Evolutionary conservation across 1,140 invertebrate species (phyloP).

Genomic region (Eufriesea mexicana): DNA sequence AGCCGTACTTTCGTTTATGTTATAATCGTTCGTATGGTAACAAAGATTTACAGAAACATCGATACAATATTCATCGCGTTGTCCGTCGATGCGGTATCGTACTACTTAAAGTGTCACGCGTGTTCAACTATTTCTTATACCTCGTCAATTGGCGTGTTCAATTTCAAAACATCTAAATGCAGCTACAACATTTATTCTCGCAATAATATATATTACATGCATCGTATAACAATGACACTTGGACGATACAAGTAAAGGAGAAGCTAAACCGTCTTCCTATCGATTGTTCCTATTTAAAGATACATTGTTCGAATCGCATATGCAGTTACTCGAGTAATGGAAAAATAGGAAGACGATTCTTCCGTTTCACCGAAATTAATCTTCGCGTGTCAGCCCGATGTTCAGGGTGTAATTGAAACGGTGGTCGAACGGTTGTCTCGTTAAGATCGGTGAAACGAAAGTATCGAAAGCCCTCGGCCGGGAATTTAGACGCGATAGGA

Average conservation of each 20-base stretch:
- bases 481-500: slow-evolving; percentile 90
- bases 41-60: not conserved
- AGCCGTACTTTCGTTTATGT: not conserved
- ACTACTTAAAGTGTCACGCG: not conserved
- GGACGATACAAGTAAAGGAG: not conserved
- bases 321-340: not conserved
- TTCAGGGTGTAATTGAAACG: not conserved
- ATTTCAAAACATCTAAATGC: slow-evolving; percentile 42
- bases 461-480: slow-evolving; percentile 20
- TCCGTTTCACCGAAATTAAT: slow-evolving; percentile 29
- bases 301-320: too few relatives aligned
- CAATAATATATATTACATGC: slow-evolving; percentile 2
- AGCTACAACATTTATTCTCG: slow-evolving; percentile 11
- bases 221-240: slow-evolving; percentile 16
- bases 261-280: slow-evolving; percentile 16
- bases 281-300: not conserved
- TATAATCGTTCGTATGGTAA: not conserved
- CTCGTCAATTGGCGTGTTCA: slow-evolving; percentile 4
- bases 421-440: not conserved
- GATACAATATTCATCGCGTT: not conserved
- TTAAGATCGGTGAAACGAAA: slow-evolving; percentile 32
- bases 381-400: not conserved
- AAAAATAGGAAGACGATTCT: slow-evolving; percentile 13
- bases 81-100: not conserved
- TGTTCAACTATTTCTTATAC: not conserved